A percentile compares a stretch with the other conserved stretches of the same genome.
phyloP scores from a whole-genome alignment of 2,113 vertebrate genomes.

The Oreotrochilus melanogaster region DNA sequence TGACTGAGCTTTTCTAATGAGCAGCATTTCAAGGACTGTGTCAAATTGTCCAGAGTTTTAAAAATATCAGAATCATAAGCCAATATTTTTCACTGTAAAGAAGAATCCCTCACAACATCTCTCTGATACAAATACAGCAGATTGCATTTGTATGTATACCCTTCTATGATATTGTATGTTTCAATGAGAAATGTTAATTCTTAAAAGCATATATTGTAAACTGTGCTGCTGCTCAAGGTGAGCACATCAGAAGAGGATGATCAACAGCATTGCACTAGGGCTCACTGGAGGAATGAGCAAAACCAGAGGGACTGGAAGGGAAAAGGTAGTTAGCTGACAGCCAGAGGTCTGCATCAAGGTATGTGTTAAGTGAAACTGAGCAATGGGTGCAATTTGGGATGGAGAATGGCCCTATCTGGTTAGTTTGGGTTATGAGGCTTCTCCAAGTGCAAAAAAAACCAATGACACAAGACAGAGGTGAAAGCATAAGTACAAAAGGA shows the following conservation, averaged over 20 bases:
- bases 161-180: background rate
- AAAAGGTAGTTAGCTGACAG: background rate
- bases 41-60: background rate
- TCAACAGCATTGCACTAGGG: background rate
- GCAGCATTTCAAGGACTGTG: background rate
- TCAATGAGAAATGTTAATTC: background rate
- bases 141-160: background rate
- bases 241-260: background rate
- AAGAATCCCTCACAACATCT: background rate
- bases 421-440: background rate
- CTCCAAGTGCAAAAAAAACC: background rate
- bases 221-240: background rate
- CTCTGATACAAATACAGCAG: background rate
- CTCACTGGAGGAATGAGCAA: background rate
- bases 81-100: rapidly evolving
- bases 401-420: background rate
- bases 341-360: background rate
- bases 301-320: background rate
- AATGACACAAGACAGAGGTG: background rate
- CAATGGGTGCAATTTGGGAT: background rate
- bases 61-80: background rate
- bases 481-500: background rate
- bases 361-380: background rate
- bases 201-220: background rate
- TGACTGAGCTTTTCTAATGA: background rate